Evolutionary conservation across 2,113 vertebrate species (phyloP), one percentile per base, ranked within the genome.

Genomic region (Aphyosemion australe): DNA sequence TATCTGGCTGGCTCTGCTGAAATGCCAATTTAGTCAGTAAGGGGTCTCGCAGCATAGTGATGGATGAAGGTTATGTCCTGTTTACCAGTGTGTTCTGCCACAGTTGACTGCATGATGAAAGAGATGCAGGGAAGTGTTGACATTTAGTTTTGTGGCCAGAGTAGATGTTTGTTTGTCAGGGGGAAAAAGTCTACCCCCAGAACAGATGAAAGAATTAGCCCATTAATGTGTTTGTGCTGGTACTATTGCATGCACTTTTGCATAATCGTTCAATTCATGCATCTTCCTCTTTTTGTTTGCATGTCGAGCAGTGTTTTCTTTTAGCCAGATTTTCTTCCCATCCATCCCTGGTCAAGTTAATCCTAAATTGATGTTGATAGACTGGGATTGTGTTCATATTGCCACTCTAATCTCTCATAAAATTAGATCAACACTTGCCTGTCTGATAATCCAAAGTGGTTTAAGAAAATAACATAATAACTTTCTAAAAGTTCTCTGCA

Each of bases 291-390:
- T 12, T 53, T 72, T 63, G 59, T 47, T 65, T 42, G 16, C 11
- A 13, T 31, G 14, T 49, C 39, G 61, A 31, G 37, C 31, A 54
- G n/a, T 16, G 6, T 19, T 15, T 14, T 1, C 47, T 50, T 69
- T 32, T 21, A 12, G 71, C 12, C 26, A 9, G 9, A 8, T 67
- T 48, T n/a, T 46, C 16, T 31, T 47, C 2, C 39, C 34, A 64
- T n/a, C 55, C 57, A 64, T 82, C 74, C 18, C 34, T 63, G 64
- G 39, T 79, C 72, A 83, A 85, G 83, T 86, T 85, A 85, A 88
- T 85, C 82, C 84, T 79, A 86, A 85, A 75, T 78, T 88, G 80
- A 84, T 78, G 69, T 79, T 86, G 76, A 84, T 80, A 72, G 72
- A 56, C 56, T 50, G 54, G 46, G 71, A 72, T 72, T 56, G 70